Evolutionary conservation across 2,888 invertebrate genomes (phyloP), one percentile per base, ranked within the genome.

Genomic region (Apodemia zela): DNA sequence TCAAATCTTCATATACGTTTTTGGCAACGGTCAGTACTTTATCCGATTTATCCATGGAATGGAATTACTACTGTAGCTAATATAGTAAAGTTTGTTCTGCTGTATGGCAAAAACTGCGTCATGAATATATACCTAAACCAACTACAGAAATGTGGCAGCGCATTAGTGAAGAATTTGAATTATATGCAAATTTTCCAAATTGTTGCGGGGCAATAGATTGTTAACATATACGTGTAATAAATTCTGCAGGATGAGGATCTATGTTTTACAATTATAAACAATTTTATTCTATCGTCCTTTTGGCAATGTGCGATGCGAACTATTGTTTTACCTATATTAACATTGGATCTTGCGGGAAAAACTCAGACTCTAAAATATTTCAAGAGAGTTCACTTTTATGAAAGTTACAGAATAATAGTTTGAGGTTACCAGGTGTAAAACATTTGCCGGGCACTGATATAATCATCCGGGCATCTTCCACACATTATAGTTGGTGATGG

Each of bases 291-390:
- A 60, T 64, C n/a, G 61, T 61, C 38, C 57, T 61, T 17, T 18
- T 64, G 38, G 64, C 60, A 17, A 47, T 61, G 57, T 64, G 64
- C 42, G 64, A 64, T 61, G 51, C 57, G n/a, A 42, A 64, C 35
- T 64, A 64, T 59, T 60, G 64, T 47, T 64, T 64, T 29, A 64
- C 63, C n/a, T 63, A 63, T 42, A 29, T 63, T 17, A 63, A 65
- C 59, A 35, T 66, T 21, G 21, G 21, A 21, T 21, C 21, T 21
- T 21, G 60, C 42, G 66, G 67, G 18, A 67, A 64, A 66, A 61
- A 66, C 62, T 67, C 63, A 33, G 66, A 66, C 54, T 21, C 21
- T 15, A 60, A 63, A 33, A 67, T 67, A 61, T 67, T 66, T 57
- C 57, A 61, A 60, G 45, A 67, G n/a, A 65, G 63, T 59, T 21